A percentile compares a stretch with the other conserved stretches of the same genome.
These are phyloP conservation scores for Gnathonemus echidnorhynchus DNA, from an alignment of 2,113 vertebrate genomes.

Conservation along the genomic window DNA sequence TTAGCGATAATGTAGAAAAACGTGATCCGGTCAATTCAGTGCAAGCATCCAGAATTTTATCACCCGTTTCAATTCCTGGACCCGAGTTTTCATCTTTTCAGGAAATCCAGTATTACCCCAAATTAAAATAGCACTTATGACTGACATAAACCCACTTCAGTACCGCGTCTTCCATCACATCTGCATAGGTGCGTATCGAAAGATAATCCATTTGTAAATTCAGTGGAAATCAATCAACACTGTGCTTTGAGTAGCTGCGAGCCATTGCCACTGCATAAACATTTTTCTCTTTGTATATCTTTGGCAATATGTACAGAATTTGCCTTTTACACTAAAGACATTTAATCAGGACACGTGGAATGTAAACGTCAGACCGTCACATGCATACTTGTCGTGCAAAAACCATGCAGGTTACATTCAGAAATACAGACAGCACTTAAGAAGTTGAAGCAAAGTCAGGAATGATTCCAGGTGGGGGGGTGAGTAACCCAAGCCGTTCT, in stretches of 20 bases:
- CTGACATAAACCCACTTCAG: background rate
- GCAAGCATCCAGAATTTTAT: background rate
- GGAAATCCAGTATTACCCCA: background rate
- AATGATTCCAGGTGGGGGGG: background rate
- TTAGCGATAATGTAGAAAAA: background rate
- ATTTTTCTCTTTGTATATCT: background rate
- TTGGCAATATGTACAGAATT: constrained; percentile 8
- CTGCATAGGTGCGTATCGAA: background rate
- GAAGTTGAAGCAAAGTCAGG: background rate
- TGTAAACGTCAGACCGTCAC: background rate
- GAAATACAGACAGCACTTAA: background rate
- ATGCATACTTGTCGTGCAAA: constrained; percentile 20
- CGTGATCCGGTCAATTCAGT: background rate
- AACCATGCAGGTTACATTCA: constrained; percentile 15
- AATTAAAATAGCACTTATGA: background rate
- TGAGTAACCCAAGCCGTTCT: background rate
- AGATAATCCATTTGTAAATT: constrained; percentile 2
- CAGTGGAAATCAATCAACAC: background rate
- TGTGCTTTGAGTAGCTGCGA: background rate
- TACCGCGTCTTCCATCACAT: background rate
- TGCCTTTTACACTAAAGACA: constrained; percentile 11
- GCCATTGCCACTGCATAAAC: constrained; percentile 9
- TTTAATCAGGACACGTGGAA: background rate
- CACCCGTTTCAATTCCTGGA: background rate
- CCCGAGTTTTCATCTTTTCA: background rate